phyloP scores from a whole-genome alignment of 2,888 invertebrate genomes.

The Drosophila anomalata region DNA sequence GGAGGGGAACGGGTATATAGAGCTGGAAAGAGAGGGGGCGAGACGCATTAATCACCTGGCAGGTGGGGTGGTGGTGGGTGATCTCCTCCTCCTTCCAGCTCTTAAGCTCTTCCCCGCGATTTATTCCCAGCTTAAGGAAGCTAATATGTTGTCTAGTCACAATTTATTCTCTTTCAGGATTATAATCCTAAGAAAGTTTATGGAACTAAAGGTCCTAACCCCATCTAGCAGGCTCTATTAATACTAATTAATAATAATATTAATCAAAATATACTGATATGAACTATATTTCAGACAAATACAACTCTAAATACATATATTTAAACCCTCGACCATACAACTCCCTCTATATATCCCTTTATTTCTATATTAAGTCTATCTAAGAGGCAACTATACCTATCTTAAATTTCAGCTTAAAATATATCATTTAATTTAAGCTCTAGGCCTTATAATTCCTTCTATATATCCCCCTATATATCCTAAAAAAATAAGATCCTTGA shows the following conservation, averaged over 20 bases:
- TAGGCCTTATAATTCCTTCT: too few species aligned
- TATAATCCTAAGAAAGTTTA: background rate
- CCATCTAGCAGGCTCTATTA: too few species aligned
- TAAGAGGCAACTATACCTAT: too few species aligned
- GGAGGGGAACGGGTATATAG: background rate
- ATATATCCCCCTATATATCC: background rate
- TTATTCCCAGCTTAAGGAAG: background rate
- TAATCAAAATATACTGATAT: too few species aligned
- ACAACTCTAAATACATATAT: too few species aligned
- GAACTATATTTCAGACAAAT: too few species aligned
- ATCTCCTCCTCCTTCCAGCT: background rate
- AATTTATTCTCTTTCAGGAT: background rate
- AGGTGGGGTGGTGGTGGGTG: background rate
- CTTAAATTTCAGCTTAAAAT: too few species aligned
- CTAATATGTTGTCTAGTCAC: background rate
- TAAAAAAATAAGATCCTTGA: conserved; percentile 2
- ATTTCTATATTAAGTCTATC: too few species aligned
- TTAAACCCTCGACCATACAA: too few species aligned
- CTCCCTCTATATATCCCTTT: background rate
- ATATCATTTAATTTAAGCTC: too few species aligned
- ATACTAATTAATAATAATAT: too few species aligned
- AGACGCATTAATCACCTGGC: conserved; percentile 65
- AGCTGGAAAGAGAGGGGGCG: conserved; percentile 30
- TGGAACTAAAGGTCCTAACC: too few species aligned
- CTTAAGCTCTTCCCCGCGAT: conserved; percentile 21